A percentile compares a stretch with the other conserved stretches of the same genome.
Evolutionary conservation across 2,113 vertebrate species (phyloP).

Genomic region (human (Homo sapiens)): GRCh38 chr17:61886501-61887000

Average conservation of each 20-base stretch:
- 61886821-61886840: background rate
- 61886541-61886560: background rate
- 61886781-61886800: constrained; percentile 19
- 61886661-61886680: background rate
- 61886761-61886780: background rate
- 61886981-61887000: background rate
- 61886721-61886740: background rate
- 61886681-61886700: background rate
- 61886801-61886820: background rate
- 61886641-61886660: background rate
- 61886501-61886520: background rate
- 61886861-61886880: background rate
- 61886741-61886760: background rate
- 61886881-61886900: background rate
- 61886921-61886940: background rate
- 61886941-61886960: background rate
- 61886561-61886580: background rate
- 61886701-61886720: background rate
- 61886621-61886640: background rate
- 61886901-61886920: no score
- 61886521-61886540: background rate
- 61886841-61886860: background rate
- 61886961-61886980: constrained; percentile 13
- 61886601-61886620: background rate
- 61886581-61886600: background rate